Percentiles rank a stretch among this genome's conserved stretches.
Evolutionary conservation across 2,113 vertebrate species (phyloP).

Genomic region (Halcyon senegalensis): DNA sequence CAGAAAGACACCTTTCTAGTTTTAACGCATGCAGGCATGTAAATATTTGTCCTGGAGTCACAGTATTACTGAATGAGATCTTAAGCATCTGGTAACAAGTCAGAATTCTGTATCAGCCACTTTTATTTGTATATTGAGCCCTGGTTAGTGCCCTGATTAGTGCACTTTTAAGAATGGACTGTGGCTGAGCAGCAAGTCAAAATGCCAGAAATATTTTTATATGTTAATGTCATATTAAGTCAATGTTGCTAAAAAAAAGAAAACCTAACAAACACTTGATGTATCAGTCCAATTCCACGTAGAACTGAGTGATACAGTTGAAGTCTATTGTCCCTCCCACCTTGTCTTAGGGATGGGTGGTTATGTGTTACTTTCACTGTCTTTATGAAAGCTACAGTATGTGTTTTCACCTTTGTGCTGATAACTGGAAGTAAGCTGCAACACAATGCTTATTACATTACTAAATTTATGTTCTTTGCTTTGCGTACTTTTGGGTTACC

Average conservation of each 20-base stretch:
- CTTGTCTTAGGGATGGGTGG: slow-evolving; percentile 73
- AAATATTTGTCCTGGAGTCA: slow-evolving; percentile 99
- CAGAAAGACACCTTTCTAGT: slow-evolving; percentile 97
- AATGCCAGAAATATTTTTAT: slow-evolving; percentile 87
- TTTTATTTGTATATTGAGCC: slow-evolving; percentile 83
- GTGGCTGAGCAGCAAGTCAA: slow-evolving; percentile 80
- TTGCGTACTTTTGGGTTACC: slow-evolving; percentile 72
- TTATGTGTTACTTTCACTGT: slow-evolving; percentile 82
- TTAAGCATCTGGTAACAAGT: slow-evolving; percentile 89
- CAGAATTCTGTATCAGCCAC: slow-evolving; percentile 77
- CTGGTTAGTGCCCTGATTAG: slow-evolving; percentile 73
- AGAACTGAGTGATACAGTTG: slow-evolving; percentile 80
- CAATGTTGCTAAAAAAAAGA: slow-evolving; percentile 77
- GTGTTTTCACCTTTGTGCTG: slow-evolving; percentile 88
- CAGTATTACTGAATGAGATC: slow-evolving; percentile 99
- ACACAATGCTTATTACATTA: slow-evolving; percentile 73
- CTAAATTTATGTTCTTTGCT: slow-evolving; percentile 72
- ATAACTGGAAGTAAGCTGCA: slow-evolving; percentile 84
- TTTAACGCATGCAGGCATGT: slow-evolving; percentile 99
- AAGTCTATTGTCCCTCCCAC: slow-evolving; percentile 76
- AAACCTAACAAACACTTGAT: slow-evolving; percentile 81
- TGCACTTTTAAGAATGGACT: slow-evolving; percentile 77
- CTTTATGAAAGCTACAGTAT: slow-evolving; percentile 81
- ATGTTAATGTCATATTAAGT: slow-evolving; percentile 85
- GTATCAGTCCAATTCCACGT: slow-evolving; percentile 81